Evolutionary conservation across 2,797 vertebrate species (phyloP).

Genomic region (Oreonectes daqikongensis): DNA sequence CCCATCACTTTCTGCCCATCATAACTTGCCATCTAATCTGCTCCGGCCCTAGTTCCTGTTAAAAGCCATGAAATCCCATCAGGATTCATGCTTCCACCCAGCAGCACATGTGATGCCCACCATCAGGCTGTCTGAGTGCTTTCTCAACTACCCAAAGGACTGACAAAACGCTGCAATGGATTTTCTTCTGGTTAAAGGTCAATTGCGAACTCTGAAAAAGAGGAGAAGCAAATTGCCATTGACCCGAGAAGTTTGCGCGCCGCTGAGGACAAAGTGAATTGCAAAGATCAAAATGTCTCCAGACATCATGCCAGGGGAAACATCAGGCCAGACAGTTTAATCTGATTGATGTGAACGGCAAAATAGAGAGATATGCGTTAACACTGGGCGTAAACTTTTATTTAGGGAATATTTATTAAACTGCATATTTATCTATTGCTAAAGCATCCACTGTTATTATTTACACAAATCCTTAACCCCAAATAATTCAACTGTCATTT

Average conservation of each 20-base stretch:
- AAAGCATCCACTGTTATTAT: too few species aligned
- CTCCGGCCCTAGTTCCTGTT: conserved; percentile 37
- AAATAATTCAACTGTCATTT: too few species aligned
- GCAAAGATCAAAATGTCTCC: conserved; percentile 31
- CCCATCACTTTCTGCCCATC: conserved; percentile 29
- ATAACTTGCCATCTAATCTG: conserved; percentile 32
- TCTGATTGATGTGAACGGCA: background rate
- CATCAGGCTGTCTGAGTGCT: conserved; percentile 16
- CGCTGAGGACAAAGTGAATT: conserved; percentile 21
- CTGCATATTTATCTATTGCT: too few species aligned
- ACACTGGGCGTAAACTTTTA: background rate
- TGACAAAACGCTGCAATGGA: conserved; percentile 48
- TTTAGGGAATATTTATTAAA: too few species aligned
- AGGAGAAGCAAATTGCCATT: conserved; percentile 48
- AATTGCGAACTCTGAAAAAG: conserved; percentile 28
- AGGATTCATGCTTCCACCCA: conserved; percentile 33
- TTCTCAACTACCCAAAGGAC: conserved; percentile 44
- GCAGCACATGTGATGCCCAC: conserved; percentile 38
- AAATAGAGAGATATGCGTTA: background rate
- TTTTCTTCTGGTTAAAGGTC: conserved; percentile 50
- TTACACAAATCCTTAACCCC: too few species aligned
- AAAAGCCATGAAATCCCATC: conserved; percentile 44
- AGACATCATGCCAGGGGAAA: conserved; percentile 15
- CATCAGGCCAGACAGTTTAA: background rate
- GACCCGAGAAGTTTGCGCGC: conserved; percentile 29